Evolutionary conservation across 30 jellyfish, hydroid and myxozoan genomes (phyloP).

Genomic region (Hydra vulgaris): DNA sequence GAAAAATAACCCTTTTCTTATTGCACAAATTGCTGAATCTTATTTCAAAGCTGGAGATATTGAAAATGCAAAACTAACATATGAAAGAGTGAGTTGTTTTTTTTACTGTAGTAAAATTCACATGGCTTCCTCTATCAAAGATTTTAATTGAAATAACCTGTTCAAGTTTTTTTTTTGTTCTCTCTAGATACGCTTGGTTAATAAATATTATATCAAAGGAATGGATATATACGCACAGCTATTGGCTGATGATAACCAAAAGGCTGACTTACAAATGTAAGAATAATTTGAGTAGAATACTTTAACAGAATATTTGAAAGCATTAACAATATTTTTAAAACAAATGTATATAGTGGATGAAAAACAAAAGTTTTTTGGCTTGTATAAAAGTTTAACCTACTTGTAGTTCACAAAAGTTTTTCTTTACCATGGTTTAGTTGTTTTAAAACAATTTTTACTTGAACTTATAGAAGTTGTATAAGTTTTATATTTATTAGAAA

Average conservation of each 20-base stretch:
- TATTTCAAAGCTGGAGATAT: slow-evolving; percentile 69
- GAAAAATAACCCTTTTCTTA: slow-evolving; percentile 42
- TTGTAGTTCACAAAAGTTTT: too few species aligned
- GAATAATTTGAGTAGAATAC: neutral
- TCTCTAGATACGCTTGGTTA: slow-evolving; percentile 65
- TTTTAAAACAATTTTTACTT: too few species aligned
- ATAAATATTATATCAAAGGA: slow-evolving; percentile 61
- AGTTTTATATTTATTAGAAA: too few species aligned
- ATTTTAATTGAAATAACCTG: too few species aligned
- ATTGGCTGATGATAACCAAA: slow-evolving; percentile 53
- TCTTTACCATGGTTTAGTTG: too few species aligned
- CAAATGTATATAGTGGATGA: too few species aligned
- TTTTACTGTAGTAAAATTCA: too few species aligned
- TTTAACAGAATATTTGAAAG: too few species aligned
- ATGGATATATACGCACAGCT: slow-evolving; percentile 83
- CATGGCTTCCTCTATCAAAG: too few species aligned
- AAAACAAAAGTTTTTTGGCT: neutral
- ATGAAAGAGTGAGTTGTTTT: slow-evolving; percentile 60
- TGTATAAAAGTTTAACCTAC: neutral
- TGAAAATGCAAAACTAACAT: slow-evolving; percentile 47
- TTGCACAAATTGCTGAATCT: slow-evolving; percentile 70
- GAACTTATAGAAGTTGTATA: too few species aligned
- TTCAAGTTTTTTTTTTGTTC: too few species aligned
- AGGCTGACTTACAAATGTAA: slow-evolving; percentile 61
- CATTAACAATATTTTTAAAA: too few species aligned